Base-by-base conservation (phyloP, 2,797 vertebrate genomes). In the Coccyzus lansbergi region DNA sequence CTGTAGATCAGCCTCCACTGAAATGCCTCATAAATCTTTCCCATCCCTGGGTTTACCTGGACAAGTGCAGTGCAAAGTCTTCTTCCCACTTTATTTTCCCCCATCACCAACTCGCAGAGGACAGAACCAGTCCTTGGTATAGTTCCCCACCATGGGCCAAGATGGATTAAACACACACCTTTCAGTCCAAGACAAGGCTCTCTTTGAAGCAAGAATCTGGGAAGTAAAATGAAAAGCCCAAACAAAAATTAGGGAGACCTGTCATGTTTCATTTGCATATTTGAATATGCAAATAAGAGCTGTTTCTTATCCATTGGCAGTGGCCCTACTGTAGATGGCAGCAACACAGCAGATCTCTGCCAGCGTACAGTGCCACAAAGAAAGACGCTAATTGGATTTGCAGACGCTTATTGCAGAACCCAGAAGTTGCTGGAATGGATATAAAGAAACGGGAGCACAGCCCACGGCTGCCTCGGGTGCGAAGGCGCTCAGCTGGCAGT, bases 381-480 rank as follows among this genome's bases (percentile, higher is more conserved):
- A 95, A 92, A 94, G 88, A 84, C 78, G n/a, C 78, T 95, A 96
- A 96, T 95, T 96, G 93, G 94, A 96, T 96, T 96, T 96, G 95
- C 94, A 95, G 94, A 64, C 92, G 58, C 88, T 94, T n/a, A 90
- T 70, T 95, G 94, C 96, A 93, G 91, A 95, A 70, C 92, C 88
- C 92, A 93, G 92, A 95, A 96, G 94, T 80, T 96, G 95, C 93
- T 96, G 96, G 96, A 96, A 95, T 38, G 70, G 90, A 79, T 88
- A 26, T 70, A 94, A 96, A 93, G 95, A 92, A 90, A 15, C 60
- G 88, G 88, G 94, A 93, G 95, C 92, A 87, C 83, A 90, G 95
- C 94, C 94, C 92, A 86, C 77, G 77, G 92, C 95, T 87, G 88
- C 91, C 93, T 91, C 59, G 95, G 93, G 93, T 89, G 90, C 18